phyloP scores from a whole-genome alignment of 2,797 vertebrate genomes.

The Poecilia wingei region DNA sequence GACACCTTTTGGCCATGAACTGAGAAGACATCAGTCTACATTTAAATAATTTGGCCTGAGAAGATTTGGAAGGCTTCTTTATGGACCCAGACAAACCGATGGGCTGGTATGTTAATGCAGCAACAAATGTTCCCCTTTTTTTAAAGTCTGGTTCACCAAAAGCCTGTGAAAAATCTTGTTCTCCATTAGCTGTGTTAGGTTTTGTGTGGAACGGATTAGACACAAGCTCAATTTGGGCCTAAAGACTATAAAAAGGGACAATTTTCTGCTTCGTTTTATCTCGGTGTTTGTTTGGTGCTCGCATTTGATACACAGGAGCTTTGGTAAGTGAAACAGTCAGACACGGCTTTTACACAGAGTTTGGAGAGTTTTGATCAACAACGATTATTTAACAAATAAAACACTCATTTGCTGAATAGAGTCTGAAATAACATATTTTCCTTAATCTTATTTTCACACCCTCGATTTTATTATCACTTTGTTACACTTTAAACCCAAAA shows the following conservation, averaged over 20 bases:
- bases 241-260: constrained; percentile 31
- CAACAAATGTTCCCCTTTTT: constrained; percentile 73
- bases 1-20: constrained; percentile 66
- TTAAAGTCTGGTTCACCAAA: constrained; percentile 66
- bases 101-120: constrained; percentile 68
- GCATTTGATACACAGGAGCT: background rate
- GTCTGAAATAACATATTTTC: background rate
- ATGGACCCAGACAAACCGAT: constrained; percentile 71
- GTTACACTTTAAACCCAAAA: background rate
- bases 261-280: constrained; percentile 67
- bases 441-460: background rate
- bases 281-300: constrained; percentile 24
- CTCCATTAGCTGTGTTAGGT: constrained; percentile 71
- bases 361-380: background rate
- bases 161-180: constrained; percentile 76
- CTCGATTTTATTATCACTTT: background rate
- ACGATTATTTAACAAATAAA: background rate
- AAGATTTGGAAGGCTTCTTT: constrained; percentile 64
- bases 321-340: background rate
- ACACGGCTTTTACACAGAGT: background rate
- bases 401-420: background rate
- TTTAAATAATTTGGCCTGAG: constrained; percentile 75
- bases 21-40: constrained; percentile 66
- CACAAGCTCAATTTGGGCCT: constrained; percentile 61
- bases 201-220: constrained; percentile 72